Evolutionary conservation across 2,888 invertebrate genomes (phyloP), one percentile per base, ranked within the genome.

Genomic region (Piscicola geometra): DNA sequence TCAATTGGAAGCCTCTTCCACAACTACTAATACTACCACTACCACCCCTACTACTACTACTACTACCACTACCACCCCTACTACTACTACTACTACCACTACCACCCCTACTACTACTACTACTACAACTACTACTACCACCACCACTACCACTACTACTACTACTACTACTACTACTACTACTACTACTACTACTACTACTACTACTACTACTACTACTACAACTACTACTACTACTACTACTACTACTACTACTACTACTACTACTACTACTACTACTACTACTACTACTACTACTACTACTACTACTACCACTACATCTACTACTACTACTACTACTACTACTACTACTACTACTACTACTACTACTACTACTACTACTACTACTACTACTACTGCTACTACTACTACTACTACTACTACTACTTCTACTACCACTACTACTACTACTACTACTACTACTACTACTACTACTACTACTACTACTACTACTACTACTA

Each of bases 211-310:
- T 75, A 75, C 75, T 75, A 75, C 75, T 74, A 75, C 75, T 75
- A 75, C 75, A 75, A 75, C 75, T 75, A 75, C 75, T 75, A 75
- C 75, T 75, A 75, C 75, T 75, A 75, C 75, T 75, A 75, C 75
- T 75, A 73, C 73, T 73, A 73, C 73, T 73, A 73, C 73, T 73
- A 73, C 73, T 73, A 73, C 73, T 73, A 69, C 71, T 71, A 75
- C 75, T 75, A 75, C 75, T 75, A 75, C 75, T 74, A 75, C 75
- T 75, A 75, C 75, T 75, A 75, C 75, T 75, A 75, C 75, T 75
- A 75, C 75, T 75, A 75, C 75, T 75, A 30, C 75, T 75, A 28
- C 41, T 50, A 50, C 18, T 36, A 41, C 41, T 33, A 41, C 70
- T 36, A 36, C 70, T 36, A 36, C 41, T 41, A 1, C 70, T 70